These are phyloP conservation scores for Drosophila setifemur DNA, from an alignment of 1,140 invertebrate species.

Conservation along the genomic window DNA sequence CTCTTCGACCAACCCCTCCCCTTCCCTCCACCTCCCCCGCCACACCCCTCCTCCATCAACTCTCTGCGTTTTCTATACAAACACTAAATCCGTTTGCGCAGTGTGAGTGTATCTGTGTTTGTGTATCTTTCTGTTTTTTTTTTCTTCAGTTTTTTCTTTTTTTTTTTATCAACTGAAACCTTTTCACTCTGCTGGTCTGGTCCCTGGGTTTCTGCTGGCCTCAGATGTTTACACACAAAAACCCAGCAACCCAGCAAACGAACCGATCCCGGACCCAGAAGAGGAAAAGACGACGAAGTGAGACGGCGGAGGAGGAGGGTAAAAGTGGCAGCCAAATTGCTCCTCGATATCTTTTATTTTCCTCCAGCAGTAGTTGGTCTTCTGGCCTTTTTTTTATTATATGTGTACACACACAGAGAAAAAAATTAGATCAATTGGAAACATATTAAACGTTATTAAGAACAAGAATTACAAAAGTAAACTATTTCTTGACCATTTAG, in stretches of 20 bases:
- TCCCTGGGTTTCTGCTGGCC: constrained; percentile 39
- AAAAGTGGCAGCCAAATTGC: constrained; percentile 79
- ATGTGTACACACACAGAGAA: constrained; percentile 20
- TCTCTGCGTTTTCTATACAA: constrained; percentile 62
- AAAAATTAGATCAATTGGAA: neutral
- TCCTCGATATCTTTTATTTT: constrained; percentile 81
- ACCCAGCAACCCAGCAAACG: constrained; percentile 37
- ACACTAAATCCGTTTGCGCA: constrained; percentile 65
- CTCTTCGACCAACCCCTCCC: neutral
- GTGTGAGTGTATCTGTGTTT: constrained; percentile 57
- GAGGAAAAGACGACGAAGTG: constrained; percentile 4
- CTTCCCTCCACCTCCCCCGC: neutral
- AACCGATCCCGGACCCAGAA: constrained; percentile 37
- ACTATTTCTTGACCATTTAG: neutral
- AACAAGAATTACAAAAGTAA: neutral
- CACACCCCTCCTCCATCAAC: neutral
- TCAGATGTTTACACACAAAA: constrained; percentile 69
- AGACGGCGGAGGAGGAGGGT: constrained; percentile 22
- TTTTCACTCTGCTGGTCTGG: constrained; percentile 54
- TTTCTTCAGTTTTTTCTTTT: constrained; percentile 34
- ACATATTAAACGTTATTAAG: neutral
- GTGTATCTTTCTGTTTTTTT: constrained; percentile 52
- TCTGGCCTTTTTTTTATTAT: constrained; percentile 47
- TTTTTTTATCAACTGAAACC: constrained; percentile 71
- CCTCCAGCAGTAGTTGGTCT: constrained; percentile 61